Evolutionary conservation across 2,113 vertebrate genomes (phyloP), one percentile per base, ranked within the genome.

Genomic region (Lophochroa leadbeateri): DNA sequence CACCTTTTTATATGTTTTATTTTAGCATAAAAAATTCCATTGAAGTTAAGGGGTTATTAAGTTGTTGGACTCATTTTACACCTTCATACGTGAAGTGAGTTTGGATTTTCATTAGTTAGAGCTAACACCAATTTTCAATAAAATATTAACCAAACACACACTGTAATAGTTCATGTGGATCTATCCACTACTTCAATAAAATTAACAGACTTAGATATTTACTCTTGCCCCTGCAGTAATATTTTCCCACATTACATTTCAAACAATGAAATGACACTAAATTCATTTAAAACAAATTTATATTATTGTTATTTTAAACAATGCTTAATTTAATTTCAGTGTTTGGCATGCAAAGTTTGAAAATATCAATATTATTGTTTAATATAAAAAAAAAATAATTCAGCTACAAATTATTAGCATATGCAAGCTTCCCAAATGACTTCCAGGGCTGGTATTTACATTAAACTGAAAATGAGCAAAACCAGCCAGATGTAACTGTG

Each of bases 231-330:
- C 90, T 86, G 95, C 96, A 91, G 95, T 92, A 96, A 90, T 97
- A 97, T 98, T 98, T 97, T 97, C 97, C 70, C 80, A 97, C 95
- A 96, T 96, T 98, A 97, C 95, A 98, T 92, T 98, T 98, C 98
- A 98, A 98, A 98, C 96, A 98, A 93, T 97, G 97, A 98, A 98
- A 98, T 98, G 97, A 98, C 98, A 97, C 97, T 98, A 98, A 98
- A 98, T 98, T 98, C 96, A 98, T 97, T 98, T 97, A 97, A 96
- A 97, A 98, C 97, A 98, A 98, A 98, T 97, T 98, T 97, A 97
- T 97, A 97, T 97, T 97, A 97, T 98, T 97, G 97, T 98, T 97
- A 97, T 98, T 98, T 98, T 98, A 98, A 98, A 98, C 97, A 98
- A 97, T 97, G 94, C 97, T 97, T 98, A 98, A 98, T 98, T 98